phyloP scores from a whole-genome alignment of 2,797 vertebrate genomes.

The Myioborus melanocephalus region DNA sequence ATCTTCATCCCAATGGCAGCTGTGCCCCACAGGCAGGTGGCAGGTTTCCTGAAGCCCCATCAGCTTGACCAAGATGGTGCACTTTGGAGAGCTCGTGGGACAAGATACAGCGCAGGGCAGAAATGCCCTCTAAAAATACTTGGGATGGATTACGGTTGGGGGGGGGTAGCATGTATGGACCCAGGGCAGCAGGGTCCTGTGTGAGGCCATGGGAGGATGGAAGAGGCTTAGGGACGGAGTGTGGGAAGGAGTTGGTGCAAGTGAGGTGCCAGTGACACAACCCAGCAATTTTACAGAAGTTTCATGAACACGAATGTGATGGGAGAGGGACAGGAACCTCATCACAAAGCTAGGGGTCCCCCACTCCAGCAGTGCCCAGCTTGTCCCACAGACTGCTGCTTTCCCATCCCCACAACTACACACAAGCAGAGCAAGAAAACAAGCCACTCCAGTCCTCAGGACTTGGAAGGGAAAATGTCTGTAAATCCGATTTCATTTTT shows the following conservation, averaged over 20 bases:
- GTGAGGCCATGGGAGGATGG: neutral
- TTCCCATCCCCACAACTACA: neutral
- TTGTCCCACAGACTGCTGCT: accelerated
- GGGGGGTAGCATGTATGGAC: accelerated
- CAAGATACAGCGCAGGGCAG: neutral
- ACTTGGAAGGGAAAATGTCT: neutral
- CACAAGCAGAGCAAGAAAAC: neutral
- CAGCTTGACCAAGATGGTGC: accelerated
- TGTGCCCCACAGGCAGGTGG: accelerated
- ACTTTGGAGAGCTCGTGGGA: neutral
- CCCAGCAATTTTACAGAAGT: neutral
- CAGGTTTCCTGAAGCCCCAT: neutral
- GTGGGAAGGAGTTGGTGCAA: neutral
- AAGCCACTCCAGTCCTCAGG: neutral
- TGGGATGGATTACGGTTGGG: accelerated
- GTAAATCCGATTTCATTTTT: neutral
- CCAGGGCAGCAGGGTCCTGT: neutral
- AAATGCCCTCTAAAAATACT: neutral
- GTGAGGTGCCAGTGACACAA: neutral
- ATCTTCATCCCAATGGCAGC: neutral
- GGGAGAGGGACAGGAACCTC: accelerated
- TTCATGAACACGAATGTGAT: accelerated
- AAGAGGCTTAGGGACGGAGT: neutral
- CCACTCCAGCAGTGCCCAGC: neutral
- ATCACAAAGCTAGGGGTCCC: accelerated